Percentiles rank a stretch among this genome's conserved stretches.
Evolutionary conservation across 2,113 vertebrate species (phyloP).

Genomic region (Pseudopodoces humilis): DNA sequence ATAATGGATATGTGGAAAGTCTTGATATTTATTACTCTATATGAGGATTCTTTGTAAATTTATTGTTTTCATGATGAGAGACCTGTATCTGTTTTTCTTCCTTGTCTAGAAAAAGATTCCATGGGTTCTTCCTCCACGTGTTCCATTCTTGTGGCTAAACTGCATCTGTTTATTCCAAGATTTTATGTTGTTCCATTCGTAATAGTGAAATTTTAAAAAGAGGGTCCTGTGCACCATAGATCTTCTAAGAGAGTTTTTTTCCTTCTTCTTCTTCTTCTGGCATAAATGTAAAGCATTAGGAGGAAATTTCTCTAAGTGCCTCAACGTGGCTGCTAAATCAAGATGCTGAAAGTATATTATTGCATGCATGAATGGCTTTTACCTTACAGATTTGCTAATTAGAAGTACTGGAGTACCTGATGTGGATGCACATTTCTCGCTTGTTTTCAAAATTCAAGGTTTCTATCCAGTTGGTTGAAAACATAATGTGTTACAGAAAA

Average conservation of each 20-base stretch:
- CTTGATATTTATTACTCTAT: constrained; percentile 43
- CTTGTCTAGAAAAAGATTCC: constrained; percentile 9
- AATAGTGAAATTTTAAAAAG: background rate
- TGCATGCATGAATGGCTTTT: constrained; percentile 62
- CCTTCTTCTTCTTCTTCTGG: constrained; percentile 28
- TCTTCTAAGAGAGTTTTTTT: constrained; percentile 11
- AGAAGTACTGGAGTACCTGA: background rate
- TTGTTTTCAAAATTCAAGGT: constrained; percentile 15
- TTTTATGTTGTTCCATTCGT: background rate
- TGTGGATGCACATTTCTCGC: constrained; percentile 14
- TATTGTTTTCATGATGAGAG: constrained; percentile 34
- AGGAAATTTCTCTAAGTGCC: constrained; percentile 59
- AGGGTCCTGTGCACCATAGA: background rate
- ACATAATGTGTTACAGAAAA: background rate
- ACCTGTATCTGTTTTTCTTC: constrained; percentile 30
- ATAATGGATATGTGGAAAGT: constrained; percentile 33
- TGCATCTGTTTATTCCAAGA: constrained; percentile 3
- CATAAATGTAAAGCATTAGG: constrained; percentile 44
- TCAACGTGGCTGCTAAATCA: constrained; percentile 47
- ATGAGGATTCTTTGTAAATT: constrained; percentile 45
- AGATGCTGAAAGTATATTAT: constrained; percentile 54
- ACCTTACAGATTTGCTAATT: constrained; percentile 42
- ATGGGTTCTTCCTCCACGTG: background rate
- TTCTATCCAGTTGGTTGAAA: background rate
- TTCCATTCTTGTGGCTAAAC: constrained; percentile 33